A percentile compares a stretch with the other conserved stretches of the same genome.
Conservation (phyloP, 2,888 invertebrate species). For the Micoletzkya japonica region DNA sequence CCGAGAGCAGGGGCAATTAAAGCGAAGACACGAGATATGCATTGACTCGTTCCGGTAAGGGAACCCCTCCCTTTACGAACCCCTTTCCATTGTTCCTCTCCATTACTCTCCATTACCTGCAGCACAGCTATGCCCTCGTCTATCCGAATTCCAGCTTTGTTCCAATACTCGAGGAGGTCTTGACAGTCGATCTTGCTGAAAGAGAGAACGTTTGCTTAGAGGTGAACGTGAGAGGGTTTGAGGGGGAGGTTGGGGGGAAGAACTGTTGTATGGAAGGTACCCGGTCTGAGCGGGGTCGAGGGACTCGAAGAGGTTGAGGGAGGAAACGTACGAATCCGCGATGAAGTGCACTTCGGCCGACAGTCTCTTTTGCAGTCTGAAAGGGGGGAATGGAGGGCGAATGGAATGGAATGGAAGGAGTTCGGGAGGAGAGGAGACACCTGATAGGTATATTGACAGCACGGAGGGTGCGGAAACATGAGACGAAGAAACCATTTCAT, state of each 20-base stretch:
- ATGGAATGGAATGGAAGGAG: not conserved
- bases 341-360: slow-evolving; percentile 51
- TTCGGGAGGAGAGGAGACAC: too few species aligned
- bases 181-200: slow-evolving; percentile 47
- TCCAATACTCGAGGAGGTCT: slow-evolving; percentile 47
- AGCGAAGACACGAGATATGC: too few species aligned
- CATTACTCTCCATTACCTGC: slow-evolving; percentile 14
- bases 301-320: slow-evolving; percentile 46
- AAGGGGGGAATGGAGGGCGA: slow-evolving; percentile 34
- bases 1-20: too few species aligned
- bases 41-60: too few species aligned
- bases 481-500: not conserved
- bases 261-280: slow-evolving; percentile 27
- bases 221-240: not conserved
- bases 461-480: too few species aligned
- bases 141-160: slow-evolving; percentile 43
- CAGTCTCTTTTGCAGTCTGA: slow-evolving; percentile 40
- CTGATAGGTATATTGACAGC: too few species aligned
- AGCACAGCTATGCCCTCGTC: slow-evolving; percentile 45
- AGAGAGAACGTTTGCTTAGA: not conserved
- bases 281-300: slow-evolving; percentile 44
- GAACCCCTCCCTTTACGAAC: not conserved
- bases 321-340: slow-evolving; percentile 46
- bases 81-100: not conserved
- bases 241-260: not conserved